Evolutionary conservation across 2,888 invertebrate species (phyloP).

Genomic region (Meganola albula): DNA sequence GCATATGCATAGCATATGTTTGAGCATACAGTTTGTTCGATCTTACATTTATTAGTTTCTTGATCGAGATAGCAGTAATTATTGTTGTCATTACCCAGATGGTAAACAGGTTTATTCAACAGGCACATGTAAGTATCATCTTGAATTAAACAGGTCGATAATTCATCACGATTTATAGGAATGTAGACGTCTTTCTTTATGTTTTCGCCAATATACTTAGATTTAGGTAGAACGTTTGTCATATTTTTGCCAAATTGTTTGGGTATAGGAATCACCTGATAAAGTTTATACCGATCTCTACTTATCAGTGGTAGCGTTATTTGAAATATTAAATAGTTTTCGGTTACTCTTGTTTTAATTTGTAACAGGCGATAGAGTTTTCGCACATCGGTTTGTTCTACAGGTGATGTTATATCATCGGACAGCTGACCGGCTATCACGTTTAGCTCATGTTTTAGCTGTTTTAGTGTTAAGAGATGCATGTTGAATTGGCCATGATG

Average conservation of each 20-base stretch:
- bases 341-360: slow-evolving; percentile 2
- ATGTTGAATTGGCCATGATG: slow-evolving; percentile 1
- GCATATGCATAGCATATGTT: no score
- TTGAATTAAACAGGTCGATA: not conserved
- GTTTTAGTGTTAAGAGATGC: not conserved
- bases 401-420: not conserved
- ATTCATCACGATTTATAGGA: not conserved
- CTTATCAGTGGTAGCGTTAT: not conserved
- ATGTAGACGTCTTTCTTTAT: not conserved
- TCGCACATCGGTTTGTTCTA: slow-evolving; percentile 6
- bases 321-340: not conserved
- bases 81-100: not conserved
- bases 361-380: slow-evolving; percentile 14
- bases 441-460: not conserved
- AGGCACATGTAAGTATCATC: not conserved
- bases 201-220: not conserved
- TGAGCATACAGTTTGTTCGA: not conserved
- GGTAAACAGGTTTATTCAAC: not conserved
- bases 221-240: not conserved
- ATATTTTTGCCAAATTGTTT: not conserved
- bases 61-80: not conserved
- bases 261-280: not conserved
- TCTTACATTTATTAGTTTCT: not conserved
- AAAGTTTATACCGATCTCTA: not conserved
- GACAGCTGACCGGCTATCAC: not conserved